Conservation (phyloP, 2,888 invertebrate species). For the Eubasilissa splendida region DNA sequence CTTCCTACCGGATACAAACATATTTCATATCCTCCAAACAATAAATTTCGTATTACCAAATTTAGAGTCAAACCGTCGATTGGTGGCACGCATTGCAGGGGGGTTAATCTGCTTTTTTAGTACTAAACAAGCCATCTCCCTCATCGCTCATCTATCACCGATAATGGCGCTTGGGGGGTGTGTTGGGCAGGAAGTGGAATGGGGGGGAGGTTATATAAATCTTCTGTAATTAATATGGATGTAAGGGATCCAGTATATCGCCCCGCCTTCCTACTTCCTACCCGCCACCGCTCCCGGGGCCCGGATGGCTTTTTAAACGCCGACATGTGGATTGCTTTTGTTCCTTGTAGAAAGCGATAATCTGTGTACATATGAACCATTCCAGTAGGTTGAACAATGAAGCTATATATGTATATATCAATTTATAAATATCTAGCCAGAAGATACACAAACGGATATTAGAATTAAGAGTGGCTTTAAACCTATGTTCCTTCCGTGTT, state of each 20-base stretch:
- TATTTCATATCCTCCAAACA: slow-evolving; percentile 7
- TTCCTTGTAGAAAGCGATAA: slow-evolving; percentile 20
- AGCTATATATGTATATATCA: too few species aligned
- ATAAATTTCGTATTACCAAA: slow-evolving; percentile 9
- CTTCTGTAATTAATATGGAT: slow-evolving; percentile 58
- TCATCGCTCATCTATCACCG: slow-evolving; percentile 57
- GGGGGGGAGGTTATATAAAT: slow-evolving; percentile 55
- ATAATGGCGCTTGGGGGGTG: slow-evolving; percentile 47
- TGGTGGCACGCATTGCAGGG: slow-evolving; percentile 12
- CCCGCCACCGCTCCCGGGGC: slow-evolving; percentile 29
- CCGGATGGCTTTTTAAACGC: slow-evolving; percentile 49
- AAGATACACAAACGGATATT: too few species aligned
- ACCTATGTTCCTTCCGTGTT: too few species aligned
- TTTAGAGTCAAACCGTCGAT: slow-evolving; percentile 2
- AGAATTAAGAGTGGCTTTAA: too few species aligned
- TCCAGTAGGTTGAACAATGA: too few species aligned
- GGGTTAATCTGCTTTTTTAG: slow-evolving; percentile 52
- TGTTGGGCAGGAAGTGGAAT: slow-evolving; percentile 19
- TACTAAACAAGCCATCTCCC: slow-evolving; percentile 54
- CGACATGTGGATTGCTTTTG: slow-evolving; percentile 48
- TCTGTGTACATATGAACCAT: neutral
- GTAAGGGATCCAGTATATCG: slow-evolving; percentile 55
- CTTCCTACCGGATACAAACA: neutral
- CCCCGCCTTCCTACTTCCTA: slow-evolving; percentile 43
- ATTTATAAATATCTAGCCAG: too few species aligned